These are phyloP conservation scores for Neopipo cinnamomea DNA, from an alignment of 2,113 vertebrate species.

Conservation along the genomic window DNA sequence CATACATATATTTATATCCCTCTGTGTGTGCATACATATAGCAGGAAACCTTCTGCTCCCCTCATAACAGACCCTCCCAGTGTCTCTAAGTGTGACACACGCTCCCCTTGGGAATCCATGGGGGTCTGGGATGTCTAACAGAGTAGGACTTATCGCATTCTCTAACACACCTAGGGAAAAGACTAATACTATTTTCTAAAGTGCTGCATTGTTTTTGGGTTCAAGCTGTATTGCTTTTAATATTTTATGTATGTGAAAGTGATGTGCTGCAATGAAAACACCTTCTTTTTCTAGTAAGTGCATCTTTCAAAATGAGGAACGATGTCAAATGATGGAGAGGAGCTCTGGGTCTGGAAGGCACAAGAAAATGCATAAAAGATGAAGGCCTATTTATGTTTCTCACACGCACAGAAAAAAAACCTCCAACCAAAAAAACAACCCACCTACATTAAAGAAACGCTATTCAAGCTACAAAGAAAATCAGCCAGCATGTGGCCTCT, in stretches of 20 bases:
- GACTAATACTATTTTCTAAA: background rate
- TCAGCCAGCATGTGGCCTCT: background rate
- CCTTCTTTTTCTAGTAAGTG: slow-evolving; percentile 36
- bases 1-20: background rate
- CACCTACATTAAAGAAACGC: slow-evolving; percentile 26
- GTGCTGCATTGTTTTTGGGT: background rate
- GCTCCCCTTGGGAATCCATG: background rate
- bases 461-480: slow-evolving; percentile 28
- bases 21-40: background rate
- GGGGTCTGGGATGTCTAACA: background rate
- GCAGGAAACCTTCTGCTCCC: background rate
- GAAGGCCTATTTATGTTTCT: slow-evolving; percentile 61
- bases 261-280: slow-evolving; percentile 18
- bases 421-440: background rate
- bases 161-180: background rate
- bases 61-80: background rate
- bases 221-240: slow-evolving; percentile 25
- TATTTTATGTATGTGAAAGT: slow-evolving; percentile 43
- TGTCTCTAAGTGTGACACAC: background rate
- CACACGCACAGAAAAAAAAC: accelerated
- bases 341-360: slow-evolving; percentile 35
- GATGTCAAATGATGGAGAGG: slow-evolving; percentile 19
- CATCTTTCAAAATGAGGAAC: background rate
- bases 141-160: background rate
- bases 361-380: slow-evolving; percentile 57